phyloP scores from a whole-genome alignment of 1,140 invertebrate species.

The Laodelphax striatellus region DNA sequence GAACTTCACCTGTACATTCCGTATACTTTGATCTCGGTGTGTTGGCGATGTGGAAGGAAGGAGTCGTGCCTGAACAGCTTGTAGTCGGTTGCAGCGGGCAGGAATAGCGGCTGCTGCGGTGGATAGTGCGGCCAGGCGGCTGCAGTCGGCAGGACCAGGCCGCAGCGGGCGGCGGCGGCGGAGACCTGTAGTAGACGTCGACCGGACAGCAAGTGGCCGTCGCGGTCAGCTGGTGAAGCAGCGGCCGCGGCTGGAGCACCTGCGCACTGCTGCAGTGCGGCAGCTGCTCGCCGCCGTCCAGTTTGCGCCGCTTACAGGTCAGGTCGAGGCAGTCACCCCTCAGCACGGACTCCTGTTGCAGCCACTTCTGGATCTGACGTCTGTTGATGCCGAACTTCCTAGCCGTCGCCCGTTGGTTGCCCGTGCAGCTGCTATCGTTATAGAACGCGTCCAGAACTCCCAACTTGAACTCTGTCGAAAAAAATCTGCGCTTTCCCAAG shows the following conservation, averaged over 20 bases:
- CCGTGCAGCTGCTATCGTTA: conserved; percentile 36
- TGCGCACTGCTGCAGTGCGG: conserved; percentile 11
- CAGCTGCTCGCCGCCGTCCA: not conserved
- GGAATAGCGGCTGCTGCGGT: not conserved
- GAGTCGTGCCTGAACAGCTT: conserved; percentile 14
- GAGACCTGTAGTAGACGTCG: not conserved
- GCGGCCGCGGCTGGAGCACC: conserved; percentile 22
- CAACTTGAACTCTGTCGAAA: conserved; percentile 38
- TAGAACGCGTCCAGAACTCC: conserved; percentile 40
- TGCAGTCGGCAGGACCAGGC: conserved; percentile 5
- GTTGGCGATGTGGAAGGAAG: not conserved
- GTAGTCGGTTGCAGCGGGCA: not conserved
- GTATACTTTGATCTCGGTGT: conserved; percentile 4
- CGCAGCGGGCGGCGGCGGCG: not conserved
- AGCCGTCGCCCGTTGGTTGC: conserved; percentile 48
- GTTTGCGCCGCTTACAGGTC: conserved; percentile 10
- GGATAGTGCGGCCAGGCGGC: not conserved
- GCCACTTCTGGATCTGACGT: conserved; percentile 51
- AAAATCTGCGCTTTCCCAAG: conserved; percentile 35
- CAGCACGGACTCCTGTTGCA: conserved; percentile 40
- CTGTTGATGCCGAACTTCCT: conserved; percentile 47
- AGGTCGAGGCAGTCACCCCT: conserved; percentile 26
- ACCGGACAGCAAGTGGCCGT: not conserved
- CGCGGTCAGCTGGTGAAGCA: conserved; percentile 19
- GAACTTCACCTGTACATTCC: conserved; percentile 13